phyloP scores from a whole-genome alignment of 2,888 invertebrate species.

The Protophormia terraenovae region DNA sequence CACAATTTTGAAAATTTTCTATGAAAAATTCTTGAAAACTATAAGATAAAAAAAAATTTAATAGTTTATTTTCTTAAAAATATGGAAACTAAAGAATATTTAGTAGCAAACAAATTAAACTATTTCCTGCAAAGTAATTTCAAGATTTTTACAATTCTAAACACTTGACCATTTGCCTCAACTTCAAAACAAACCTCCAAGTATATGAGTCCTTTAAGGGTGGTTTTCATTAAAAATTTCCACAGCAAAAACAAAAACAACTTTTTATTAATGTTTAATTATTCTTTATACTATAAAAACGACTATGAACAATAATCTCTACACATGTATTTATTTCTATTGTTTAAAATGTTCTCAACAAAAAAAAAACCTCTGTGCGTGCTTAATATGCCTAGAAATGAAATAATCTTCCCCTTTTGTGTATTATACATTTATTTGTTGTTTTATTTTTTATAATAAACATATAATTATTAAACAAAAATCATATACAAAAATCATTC shows the following conservation, averaged over 20 bases:
- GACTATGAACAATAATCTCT: constrained; percentile 12
- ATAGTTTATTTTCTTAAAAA: too few relatives aligned
- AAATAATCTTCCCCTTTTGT: constrained; percentile 45
- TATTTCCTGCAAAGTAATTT: not conserved
- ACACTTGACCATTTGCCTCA: constrained; percentile 32
- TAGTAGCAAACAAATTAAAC: not conserved
- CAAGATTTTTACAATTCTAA: not conserved
- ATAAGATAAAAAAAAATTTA: too few relatives aligned
- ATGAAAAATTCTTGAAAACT: too few relatives aligned
- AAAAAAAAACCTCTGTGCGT: constrained; percentile 48
- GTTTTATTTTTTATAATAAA: constrained; percentile 51
- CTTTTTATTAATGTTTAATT: constrained; percentile 48
- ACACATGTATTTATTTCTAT: constrained; percentile 21
- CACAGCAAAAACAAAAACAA: not conserved
- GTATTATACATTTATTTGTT: not conserved
- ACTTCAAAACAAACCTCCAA: not conserved
- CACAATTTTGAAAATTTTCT: too few relatives aligned
- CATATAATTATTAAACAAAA: constrained; percentile 66
- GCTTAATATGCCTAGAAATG: constrained; percentile 57
- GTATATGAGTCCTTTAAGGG: constrained; percentile 12
- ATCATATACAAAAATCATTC: constrained; percentile 38
- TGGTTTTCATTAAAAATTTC: not conserved
- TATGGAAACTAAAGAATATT: not conserved
- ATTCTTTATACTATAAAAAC: not conserved
- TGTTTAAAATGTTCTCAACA: constrained; percentile 7